phyloP scores from a whole-genome alignment of 2,888 invertebrate species.

The Agriopis aurantiaria region DNA sequence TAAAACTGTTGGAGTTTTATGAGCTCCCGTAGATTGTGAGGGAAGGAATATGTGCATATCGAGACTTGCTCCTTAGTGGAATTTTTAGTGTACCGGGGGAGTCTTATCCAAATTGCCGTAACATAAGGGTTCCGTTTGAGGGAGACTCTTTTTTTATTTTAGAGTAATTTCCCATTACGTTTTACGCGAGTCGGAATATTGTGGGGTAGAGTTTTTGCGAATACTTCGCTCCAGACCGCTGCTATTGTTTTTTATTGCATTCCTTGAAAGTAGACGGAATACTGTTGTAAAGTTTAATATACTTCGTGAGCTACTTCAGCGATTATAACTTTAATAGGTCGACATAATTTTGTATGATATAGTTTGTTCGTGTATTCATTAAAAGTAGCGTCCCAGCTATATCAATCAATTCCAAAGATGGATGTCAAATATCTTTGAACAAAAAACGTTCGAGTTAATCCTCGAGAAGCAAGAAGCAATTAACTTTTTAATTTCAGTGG shows the following conservation, averaged over 20 bases:
- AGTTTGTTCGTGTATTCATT: conserved; percentile 26
- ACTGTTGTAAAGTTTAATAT: conserved; percentile 46
- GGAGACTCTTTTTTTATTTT: conserved; percentile 79
- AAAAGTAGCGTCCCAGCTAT: conserved; percentile 17
- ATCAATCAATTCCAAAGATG: conserved; percentile 31
- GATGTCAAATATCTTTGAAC: conserved; percentile 38
- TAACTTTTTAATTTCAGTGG: conserved; percentile 61
- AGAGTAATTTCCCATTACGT: conserved; percentile 83
- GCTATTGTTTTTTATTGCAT: conserved; percentile 56
- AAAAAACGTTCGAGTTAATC: conserved; percentile 53
- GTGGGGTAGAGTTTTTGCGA: conserved; percentile 74
- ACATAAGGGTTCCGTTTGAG: conserved; percentile 73
- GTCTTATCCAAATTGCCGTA: conserved; percentile 81
- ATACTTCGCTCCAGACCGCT: conserved; percentile 49
- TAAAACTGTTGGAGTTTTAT: conserved; percentile 71
- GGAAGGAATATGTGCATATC: conserved; percentile 71
- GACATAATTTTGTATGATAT: conserved; percentile 1
- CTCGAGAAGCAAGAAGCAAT: conserved; percentile 57
- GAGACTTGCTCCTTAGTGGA: conserved; percentile 75
- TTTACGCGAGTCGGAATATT: conserved; percentile 72
- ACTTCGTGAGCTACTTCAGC: conserved; percentile 30
- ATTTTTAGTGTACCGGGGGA: conserved; percentile 78
- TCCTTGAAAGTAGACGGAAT: conserved; percentile 37
- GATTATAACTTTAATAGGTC: conserved; percentile 1
- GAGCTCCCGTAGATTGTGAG: conserved; percentile 61